These are phyloP conservation scores for Empidonax traillii DNA, from an alignment of 2,113 vertebrate species.

Conservation along the genomic window DNA sequence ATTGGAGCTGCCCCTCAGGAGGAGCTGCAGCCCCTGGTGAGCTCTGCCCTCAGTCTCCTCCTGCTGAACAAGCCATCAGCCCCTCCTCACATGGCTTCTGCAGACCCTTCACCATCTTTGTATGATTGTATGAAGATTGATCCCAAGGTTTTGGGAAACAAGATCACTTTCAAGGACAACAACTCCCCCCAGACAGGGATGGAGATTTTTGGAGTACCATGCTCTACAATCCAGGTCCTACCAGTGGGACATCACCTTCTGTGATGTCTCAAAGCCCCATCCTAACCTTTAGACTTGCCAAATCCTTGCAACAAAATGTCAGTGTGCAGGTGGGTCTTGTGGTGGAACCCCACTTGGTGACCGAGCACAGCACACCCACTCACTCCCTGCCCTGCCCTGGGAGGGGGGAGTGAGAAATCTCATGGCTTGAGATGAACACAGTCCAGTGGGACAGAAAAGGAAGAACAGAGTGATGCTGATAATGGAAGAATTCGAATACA, in stretches of 20 bases:
- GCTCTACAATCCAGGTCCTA: neutral
- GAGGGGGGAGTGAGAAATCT: neutral
- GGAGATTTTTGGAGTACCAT: neutral
- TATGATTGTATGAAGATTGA: neutral
- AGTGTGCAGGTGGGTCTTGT: neutral
- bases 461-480: neutral
- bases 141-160: neutral
- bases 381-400: neutral
- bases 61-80: neutral
- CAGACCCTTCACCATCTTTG: neutral
- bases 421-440: neutral
- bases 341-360: neutral
- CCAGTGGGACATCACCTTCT: neutral
- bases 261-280: neutral
- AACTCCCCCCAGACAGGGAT: neutral
- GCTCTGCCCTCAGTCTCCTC: neutral
- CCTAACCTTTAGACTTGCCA: neutral
- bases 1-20: neutral
- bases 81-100: neutral
- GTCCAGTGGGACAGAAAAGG: neutral
- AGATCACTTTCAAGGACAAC: neutral
- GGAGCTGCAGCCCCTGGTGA: neutral
- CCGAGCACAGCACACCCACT: neutral
- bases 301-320: neutral
- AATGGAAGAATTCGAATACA: neutral